phyloP scores from a whole-genome alignment of 2,113 vertebrate species.

The Stegastes partitus region DNA sequence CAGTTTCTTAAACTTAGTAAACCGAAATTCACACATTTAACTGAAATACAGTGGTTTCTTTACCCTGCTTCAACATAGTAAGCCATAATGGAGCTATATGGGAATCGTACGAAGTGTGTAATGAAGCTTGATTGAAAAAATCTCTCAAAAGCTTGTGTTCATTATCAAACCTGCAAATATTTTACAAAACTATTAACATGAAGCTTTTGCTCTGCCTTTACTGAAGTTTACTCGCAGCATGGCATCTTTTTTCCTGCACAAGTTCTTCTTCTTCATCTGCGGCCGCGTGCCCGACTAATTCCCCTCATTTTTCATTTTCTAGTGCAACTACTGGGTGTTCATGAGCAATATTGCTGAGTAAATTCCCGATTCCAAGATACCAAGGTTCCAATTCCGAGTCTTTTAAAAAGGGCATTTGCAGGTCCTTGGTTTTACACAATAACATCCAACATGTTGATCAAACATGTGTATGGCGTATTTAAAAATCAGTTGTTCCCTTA shows the following conservation, averaged over 20 bases:
- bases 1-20: no score
- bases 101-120: background rate
- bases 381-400: background rate
- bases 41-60: no score
- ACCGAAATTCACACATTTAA: no score
- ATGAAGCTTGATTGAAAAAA: no score
- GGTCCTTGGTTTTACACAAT: background rate
- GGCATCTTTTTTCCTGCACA: background rate
- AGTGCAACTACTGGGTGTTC: background rate
- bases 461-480: background rate
- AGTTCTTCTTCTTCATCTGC: background rate
- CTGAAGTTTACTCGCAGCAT: background rate
- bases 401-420: background rate
- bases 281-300: conserved; percentile 12
- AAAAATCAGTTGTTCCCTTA: background rate
- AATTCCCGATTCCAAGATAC: no score
- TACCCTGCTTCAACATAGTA: background rate
- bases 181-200: no score
- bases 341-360: no score
- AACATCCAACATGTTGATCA: background rate
- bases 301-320: background rate
- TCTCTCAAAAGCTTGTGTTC: no score
- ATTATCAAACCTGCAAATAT: background rate
- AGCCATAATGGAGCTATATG: background rate
- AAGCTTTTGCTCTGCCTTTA: background rate